phyloP scores from a whole-genome alignment of 2,113 vertebrate genomes.

The Oceanites oceanicus region DNA sequence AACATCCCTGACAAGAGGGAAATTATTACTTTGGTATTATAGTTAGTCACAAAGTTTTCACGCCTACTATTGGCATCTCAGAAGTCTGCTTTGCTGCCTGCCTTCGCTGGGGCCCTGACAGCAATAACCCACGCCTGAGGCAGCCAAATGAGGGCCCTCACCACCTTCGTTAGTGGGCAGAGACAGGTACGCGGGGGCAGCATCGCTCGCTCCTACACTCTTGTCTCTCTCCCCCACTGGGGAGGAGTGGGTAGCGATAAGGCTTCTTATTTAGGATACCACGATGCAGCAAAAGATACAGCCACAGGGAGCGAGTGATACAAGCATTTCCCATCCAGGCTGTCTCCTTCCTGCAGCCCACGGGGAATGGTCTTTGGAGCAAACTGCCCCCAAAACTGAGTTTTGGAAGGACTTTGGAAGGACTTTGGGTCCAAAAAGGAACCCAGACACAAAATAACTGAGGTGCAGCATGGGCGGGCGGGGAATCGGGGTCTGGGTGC shows the following conservation, averaged over 20 bases:
- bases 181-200: accelerated
- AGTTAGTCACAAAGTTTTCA: not conserved
- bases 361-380: not conserved
- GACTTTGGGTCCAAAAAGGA: not conserved
- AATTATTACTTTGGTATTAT: not conserved
- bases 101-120: not conserved
- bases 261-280: not conserved
- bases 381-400: not conserved
- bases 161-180: not conserved
- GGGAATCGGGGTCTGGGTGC: accelerated
- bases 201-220: not conserved
- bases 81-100: not conserved
- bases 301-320: not conserved
- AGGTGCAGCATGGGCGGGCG: not conserved
- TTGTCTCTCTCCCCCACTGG: not conserved
- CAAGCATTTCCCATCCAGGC: not conserved
- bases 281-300: not conserved
- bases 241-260: not conserved
- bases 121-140: not conserved
- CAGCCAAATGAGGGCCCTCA: not conserved
- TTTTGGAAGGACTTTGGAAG: not conserved
- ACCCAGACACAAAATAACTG: not conserved
- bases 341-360: not conserved
- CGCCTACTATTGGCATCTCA: accelerated
- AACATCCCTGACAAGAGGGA: not conserved